Evolutionary conservation across 1,140 invertebrate genomes (phyloP).

Genomic region (Bicyclus anynana): DNA sequence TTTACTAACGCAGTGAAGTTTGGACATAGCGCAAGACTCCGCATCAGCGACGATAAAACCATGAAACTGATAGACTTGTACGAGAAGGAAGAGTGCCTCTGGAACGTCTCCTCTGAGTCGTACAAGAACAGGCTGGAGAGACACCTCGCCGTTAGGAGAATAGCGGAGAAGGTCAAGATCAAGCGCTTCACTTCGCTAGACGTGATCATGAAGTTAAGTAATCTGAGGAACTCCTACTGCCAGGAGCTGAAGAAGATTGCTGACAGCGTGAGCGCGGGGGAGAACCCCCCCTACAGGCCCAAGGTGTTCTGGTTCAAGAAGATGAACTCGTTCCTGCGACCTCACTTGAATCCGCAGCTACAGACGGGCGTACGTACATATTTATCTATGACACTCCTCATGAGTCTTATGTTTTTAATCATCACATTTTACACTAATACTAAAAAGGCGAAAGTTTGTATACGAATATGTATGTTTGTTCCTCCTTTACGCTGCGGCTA

Average conservation of each 20-base stretch:
- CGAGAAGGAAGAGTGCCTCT: slow-evolving; percentile 44
- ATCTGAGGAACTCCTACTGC: slow-evolving; percentile 52
- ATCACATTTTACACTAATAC: too few species aligned
- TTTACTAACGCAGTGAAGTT: neutral
- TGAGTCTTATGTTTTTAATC: too few species aligned
- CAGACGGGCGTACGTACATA: neutral
- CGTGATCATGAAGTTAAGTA: slow-evolving; percentile 56
- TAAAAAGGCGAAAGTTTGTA: too few species aligned
- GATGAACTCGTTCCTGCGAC: slow-evolving; percentile 42
- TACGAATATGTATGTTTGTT: too few species aligned
- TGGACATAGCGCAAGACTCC: slow-evolving; percentile 23
- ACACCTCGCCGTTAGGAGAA: slow-evolving; percentile 30
- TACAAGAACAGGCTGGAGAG: slow-evolving; percentile 43
- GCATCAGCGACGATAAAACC: slow-evolving; percentile 44
- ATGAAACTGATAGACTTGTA: slow-evolving; percentile 44
- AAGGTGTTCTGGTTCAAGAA: slow-evolving; percentile 41
- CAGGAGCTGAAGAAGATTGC: slow-evolving; percentile 56
- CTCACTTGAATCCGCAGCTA: slow-evolving; percentile 17
- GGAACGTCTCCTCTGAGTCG: slow-evolving; percentile 40
- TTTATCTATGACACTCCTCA: too few species aligned
- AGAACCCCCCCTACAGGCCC: slow-evolving; percentile 27
- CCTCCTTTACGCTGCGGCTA: too few species aligned
- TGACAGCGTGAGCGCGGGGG: slow-evolving; percentile 3
- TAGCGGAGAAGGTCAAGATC: slow-evolving; percentile 40
- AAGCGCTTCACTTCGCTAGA: slow-evolving; percentile 37